Percentiles rank a stretch among this genome's conserved stretches.
Evolutionary conservation across 1,140 invertebrate species (phyloP).

Genomic region (Pinna nobilis): DNA sequence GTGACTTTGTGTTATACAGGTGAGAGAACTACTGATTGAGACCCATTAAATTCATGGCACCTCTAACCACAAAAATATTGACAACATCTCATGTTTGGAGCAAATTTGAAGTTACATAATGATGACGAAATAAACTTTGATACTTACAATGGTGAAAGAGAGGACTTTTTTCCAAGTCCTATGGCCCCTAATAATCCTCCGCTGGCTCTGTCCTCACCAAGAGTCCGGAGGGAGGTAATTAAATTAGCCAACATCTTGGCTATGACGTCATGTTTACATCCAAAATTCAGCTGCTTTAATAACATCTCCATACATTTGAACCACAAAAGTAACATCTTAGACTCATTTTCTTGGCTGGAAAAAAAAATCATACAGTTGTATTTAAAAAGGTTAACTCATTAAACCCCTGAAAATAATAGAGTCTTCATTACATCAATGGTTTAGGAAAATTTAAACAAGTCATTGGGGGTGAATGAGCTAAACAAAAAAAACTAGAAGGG

Average conservation of each 20-base stretch:
- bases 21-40: no score
- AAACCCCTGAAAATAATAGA: no score
- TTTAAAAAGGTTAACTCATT: no score
- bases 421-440: no score
- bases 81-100: background rate
- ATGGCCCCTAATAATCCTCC: conserved; percentile 81
- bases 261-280: conserved; percentile 69
- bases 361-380: background rate
- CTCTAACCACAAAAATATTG: no score
- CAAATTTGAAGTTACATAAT: no score
- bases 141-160: conserved; percentile 78
- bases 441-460: no score
- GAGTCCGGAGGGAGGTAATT: conserved; percentile 73
- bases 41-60: no score
- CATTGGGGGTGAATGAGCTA: no score
- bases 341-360: conserved; percentile 78
- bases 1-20: no score
- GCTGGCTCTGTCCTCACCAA: conserved; percentile 79
- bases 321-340: conserved; percentile 80
- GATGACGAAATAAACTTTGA: no score
- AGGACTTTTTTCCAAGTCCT: conserved; percentile 79
- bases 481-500: background rate
- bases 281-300: conserved; percentile 75
- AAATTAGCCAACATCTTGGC: conserved; percentile 77
- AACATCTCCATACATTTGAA: conserved; percentile 77